Base-by-base conservation (phyloP, 2,888 invertebrate genomes). In the Slavum lentiscoides region DNA sequence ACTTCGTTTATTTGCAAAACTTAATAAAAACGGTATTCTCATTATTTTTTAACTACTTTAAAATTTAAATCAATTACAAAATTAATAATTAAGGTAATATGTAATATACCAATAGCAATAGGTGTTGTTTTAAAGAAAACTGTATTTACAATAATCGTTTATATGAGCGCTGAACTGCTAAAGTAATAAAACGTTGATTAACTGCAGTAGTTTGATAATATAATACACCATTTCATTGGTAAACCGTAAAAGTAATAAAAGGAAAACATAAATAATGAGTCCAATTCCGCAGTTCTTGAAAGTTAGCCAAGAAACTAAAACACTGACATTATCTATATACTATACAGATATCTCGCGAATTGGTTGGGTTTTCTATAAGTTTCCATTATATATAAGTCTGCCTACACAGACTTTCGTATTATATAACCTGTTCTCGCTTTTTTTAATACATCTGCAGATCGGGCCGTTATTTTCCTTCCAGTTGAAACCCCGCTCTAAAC, bases 281-380 rank as follows among this genome's bases (percentile, higher is more conserved):
- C 21, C 66, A 75, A 75, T 75, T 58, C 74, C 23, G 58, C 66
- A 7, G 66, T 66, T 55, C 43, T 75, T 75, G 74, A 75, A 75
- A 66, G 39, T 43, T 67, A 58, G 66, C 74, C 74, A 75, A 75
- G 43, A 67, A 66, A 75, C 66, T 58, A 75, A 58, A 75, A 17
- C 39, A 37, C 66, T 58, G n/a, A 11, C 66, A n/a, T 66, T 67
- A 67, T 75, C 58, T 58, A 37, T 58, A 39, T 21, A 66, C 58
- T 58, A 37, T 58, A 39, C 17, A 66, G 39, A 13, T 49, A 49
- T 13, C 8, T 49, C 49, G 49, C 64, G 66, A 74, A 64, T 74
- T 75, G 55, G 66, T 67, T 21, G 17, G 55, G 58, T 58, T 75
- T 75, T 37, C 55, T 3, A 58, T 2, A 66, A 19, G 66, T 75